phyloP scores from a whole-genome alignment of 2,888 invertebrate genomes.

The Sinohyriopsis cumingii region DNA sequence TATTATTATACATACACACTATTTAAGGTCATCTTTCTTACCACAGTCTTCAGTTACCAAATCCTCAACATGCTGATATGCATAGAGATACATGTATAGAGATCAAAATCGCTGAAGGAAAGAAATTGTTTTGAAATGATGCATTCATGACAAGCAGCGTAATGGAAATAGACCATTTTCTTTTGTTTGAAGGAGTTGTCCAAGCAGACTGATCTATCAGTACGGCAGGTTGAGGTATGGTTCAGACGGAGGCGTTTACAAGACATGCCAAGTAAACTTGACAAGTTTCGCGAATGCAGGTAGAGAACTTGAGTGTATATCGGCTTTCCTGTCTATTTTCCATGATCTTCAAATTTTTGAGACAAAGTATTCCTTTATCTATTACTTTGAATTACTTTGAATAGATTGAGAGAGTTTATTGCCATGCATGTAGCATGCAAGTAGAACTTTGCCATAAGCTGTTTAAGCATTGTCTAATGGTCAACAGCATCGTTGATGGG shows the following conservation, averaged over 20 bases:
- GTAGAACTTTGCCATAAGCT: background rate
- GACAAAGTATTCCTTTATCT: too few species aligned
- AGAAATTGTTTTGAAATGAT: conserved; percentile 3
- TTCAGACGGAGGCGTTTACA: conserved; percentile 85
- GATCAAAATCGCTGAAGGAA: conserved; percentile 5
- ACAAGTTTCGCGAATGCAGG: conserved; percentile 92
- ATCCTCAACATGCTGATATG: too few species aligned
- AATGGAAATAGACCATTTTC: conserved; percentile 2
- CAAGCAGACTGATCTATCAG: conserved; percentile 86
- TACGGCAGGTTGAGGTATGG: conserved; percentile 93
- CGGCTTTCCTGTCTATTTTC: background rate
- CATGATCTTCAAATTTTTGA: background rate
- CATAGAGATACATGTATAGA: background rate
- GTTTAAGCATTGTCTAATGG: too few species aligned
- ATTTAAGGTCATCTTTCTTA: too few species aligned
- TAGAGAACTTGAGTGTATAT: conserved; percentile 35
- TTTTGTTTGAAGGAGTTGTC: conserved; percentile 78
- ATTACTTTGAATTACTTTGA: background rate
- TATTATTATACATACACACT: too few species aligned
- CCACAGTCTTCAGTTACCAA: too few species aligned
- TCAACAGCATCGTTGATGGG: too few species aligned
- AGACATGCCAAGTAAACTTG: conserved; percentile 89
- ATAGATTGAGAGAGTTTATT: too few species aligned
- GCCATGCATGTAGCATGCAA: background rate
- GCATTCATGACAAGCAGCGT: conserved; percentile 4